Conservation (phyloP, 2,113 vertebrate species). For the Oophaga pumilio region DNA sequence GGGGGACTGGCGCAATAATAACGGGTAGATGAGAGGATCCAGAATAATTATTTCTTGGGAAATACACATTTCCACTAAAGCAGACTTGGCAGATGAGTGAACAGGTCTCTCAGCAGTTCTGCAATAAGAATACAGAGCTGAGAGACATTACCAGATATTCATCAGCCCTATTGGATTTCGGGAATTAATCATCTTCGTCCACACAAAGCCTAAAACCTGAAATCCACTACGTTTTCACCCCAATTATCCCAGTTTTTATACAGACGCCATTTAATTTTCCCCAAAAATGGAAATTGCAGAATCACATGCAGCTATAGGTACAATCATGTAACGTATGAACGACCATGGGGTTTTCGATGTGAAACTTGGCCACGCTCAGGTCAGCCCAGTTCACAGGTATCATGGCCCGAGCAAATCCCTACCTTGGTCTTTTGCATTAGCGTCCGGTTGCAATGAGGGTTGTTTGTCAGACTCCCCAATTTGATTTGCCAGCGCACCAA, state of each 20-base stretch:
- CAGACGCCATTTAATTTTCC: neutral
- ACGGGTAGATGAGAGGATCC: too few species aligned
- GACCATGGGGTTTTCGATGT: neutral
- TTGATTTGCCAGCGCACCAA: slow-evolving; percentile 2
- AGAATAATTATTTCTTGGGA: too few species aligned
- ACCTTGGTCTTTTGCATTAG: slow-evolving; percentile 38
- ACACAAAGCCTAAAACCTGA: neutral
- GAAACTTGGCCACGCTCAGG: neutral
- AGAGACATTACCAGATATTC: too few species aligned
- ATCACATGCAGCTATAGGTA: neutral
- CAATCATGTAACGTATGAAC: neutral
- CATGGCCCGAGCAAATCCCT: neutral
- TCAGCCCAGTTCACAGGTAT: neutral
- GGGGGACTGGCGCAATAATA: too few species aligned
- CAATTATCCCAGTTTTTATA: neutral
- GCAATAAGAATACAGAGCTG: too few species aligned
- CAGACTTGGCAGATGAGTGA: too few species aligned
- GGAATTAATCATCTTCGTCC: too few species aligned
- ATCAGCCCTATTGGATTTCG: too few species aligned
- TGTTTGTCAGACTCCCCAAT: slow-evolving; percentile 12
- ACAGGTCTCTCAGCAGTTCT: too few species aligned
- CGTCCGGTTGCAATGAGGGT: slow-evolving; percentile 19
- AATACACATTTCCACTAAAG: too few species aligned
- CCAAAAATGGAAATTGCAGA: neutral
- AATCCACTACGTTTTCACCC: neutral